phyloP scores from a whole-genome alignment of 30 jellyfish, hydroid and myxozoan species.

The Cassiopea andromeda region DNA sequence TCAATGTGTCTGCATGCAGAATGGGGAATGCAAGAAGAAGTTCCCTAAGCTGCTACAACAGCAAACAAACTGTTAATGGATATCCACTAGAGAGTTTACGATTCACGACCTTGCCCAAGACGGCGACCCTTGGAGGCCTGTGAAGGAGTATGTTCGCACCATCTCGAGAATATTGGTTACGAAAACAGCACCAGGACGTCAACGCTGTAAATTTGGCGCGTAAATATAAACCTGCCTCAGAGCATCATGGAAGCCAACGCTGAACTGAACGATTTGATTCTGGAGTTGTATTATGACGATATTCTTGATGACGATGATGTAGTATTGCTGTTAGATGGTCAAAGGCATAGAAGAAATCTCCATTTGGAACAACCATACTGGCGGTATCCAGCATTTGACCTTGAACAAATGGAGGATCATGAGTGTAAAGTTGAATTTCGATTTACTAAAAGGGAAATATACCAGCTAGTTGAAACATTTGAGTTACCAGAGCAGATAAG shows the following conservation, averaged over 20 bases:
- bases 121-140: neutral
- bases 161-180: neutral
- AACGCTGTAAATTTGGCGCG: neutral
- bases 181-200: neutral
- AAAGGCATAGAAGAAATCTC: conserved; percentile 19
- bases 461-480: conserved; percentile 34
- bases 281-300: neutral
- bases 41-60: neutral
- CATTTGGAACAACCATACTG: conserved; percentile 45
- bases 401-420: conserved; percentile 46
- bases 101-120: neutral
- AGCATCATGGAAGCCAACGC: neutral
- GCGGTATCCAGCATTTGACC: conserved; percentile 42
- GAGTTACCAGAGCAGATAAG: conserved; percentile 37
- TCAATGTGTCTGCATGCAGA: neutral
- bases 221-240: neutral
- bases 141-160: neutral
- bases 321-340: conserved; percentile 26
- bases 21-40: neutral
- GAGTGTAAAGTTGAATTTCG: conserved; percentile 58
- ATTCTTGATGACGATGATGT: conserved; percentile 26
- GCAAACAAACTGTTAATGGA: neutral
- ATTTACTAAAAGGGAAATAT: conserved; percentile 37
- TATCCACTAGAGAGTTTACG: neutral
- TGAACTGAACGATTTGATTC: neutral